phyloP scores from a whole-genome alignment of 2,113 vertebrate species.

The Cranoglanis bouderius region DNA sequence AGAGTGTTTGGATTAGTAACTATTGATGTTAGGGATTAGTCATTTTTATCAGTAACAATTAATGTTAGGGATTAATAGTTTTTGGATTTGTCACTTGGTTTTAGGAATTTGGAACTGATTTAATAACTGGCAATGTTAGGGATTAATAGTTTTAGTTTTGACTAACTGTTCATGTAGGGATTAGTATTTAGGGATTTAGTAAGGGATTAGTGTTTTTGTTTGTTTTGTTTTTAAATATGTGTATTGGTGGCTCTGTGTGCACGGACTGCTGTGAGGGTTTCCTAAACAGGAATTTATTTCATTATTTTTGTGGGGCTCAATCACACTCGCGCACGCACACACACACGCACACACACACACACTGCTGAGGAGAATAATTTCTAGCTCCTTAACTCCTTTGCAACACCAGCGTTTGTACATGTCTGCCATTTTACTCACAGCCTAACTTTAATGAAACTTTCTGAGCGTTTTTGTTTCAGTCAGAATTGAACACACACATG shows the following conservation, averaged over 20 bases:
- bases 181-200: not conserved
- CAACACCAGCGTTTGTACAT: not conserved
- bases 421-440: not conserved
- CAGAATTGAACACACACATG: not conserved
- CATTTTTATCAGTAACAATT: not conserved
- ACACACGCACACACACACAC: not conserved
- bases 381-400: not conserved
- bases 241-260: not conserved
- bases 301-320: not conserved
- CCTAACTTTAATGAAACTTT: not conserved
- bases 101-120: not conserved
- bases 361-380: not conserved
- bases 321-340: not conserved
- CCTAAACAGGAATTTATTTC: not conserved
- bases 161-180: not conserved
- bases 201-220: not conserved
- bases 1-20: not conserved
- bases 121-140: not conserved
- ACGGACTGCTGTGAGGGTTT: not conserved
- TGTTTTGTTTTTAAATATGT: not conserved
- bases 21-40: not conserved
- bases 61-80: not conserved
- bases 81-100: not conserved
- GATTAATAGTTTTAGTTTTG: not conserved
- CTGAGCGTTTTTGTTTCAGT: not conserved